Evolutionary conservation across 2,797 vertebrate species (phyloP).

Genomic region (Eospalax fontanierii): DNA sequence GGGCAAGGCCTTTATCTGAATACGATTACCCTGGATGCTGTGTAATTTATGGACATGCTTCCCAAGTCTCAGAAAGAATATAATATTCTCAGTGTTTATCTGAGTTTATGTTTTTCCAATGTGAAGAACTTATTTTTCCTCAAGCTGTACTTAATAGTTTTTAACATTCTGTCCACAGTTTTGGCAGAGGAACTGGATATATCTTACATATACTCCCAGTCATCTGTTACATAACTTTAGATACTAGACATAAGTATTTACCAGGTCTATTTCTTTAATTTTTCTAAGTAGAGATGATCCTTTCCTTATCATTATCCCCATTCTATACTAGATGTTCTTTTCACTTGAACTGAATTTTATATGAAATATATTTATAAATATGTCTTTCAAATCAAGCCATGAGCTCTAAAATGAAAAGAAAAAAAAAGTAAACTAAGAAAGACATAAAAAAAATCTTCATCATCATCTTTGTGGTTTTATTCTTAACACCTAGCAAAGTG

Average conservation of each 20-base stretch:
- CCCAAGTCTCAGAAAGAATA: background rate
- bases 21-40: background rate
- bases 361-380: conserved; percentile 12
- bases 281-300: background rate
- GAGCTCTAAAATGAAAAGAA: background rate
- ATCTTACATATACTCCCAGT: background rate
- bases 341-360: background rate
- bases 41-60: background rate
- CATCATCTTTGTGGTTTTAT: background rate
- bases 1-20: background rate
- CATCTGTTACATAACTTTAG: conserved; percentile 25
- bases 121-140: conserved; percentile 3
- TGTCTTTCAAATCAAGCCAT: background rate
- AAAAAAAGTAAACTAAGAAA: background rate
- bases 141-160: background rate
- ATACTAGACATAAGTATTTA: background rate
- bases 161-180: conserved; percentile 36
- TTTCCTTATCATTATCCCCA: background rate
- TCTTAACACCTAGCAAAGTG: background rate
- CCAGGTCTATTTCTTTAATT: background rate
- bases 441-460: background rate
- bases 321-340: background rate
- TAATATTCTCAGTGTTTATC: background rate
- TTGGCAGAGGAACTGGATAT: background rate
- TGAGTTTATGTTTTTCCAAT: background rate